These are phyloP conservation scores for Probaryconus sp. DNA, from an alignment of 1,140 invertebrate genomes.

Conservation along the genomic window DNA sequence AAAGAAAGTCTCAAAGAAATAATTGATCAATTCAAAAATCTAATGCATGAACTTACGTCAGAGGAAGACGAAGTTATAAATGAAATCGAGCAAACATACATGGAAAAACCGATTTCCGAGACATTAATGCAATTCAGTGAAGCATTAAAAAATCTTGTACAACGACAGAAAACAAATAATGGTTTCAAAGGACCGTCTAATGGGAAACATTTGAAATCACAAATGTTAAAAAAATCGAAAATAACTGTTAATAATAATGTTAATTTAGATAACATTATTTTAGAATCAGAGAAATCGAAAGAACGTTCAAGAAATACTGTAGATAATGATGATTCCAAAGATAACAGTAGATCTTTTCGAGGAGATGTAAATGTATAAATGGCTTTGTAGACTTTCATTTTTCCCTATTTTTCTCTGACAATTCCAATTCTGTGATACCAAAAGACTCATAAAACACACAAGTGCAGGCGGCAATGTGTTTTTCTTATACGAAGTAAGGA, in stretches of 20 bases:
- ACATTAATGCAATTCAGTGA: constrained; percentile 72
- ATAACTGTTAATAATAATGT: constrained; percentile 44
- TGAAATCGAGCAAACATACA: constrained; percentile 69
- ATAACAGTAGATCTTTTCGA: constrained; percentile 8
- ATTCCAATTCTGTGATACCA: constrained; percentile 68
- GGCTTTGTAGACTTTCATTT: constrained; percentile 41
- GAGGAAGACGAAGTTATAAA: constrained; percentile 72
- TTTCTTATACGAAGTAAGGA: constrained; percentile 18
- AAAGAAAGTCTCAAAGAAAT: constrained; percentile 73
- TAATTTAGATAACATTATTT: constrained; percentile 34
- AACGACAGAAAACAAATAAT: constrained; percentile 62
- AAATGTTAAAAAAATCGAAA: constrained; percentile 49
- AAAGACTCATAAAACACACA: constrained; percentile 53
- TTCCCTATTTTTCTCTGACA: constrained; percentile 40
- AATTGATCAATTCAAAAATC: constrained; percentile 71
- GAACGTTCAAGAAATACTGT: constrained; percentile 17
- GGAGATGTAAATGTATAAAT: constrained; percentile 43
- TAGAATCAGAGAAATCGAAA: constrained; percentile 21
- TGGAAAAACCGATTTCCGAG: constrained; percentile 70
- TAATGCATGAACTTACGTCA: constrained; percentile 70
- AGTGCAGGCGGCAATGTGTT: constrained; percentile 20
- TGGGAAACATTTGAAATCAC: constrained; percentile 19
- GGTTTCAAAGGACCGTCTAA: constrained; percentile 7
- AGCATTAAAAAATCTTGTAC: constrained; percentile 71
- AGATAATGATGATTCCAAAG: constrained; percentile 29